Base-by-base conservation (phyloP, 1,140 invertebrate genomes). In the Drosophila arawakana region DNA sequence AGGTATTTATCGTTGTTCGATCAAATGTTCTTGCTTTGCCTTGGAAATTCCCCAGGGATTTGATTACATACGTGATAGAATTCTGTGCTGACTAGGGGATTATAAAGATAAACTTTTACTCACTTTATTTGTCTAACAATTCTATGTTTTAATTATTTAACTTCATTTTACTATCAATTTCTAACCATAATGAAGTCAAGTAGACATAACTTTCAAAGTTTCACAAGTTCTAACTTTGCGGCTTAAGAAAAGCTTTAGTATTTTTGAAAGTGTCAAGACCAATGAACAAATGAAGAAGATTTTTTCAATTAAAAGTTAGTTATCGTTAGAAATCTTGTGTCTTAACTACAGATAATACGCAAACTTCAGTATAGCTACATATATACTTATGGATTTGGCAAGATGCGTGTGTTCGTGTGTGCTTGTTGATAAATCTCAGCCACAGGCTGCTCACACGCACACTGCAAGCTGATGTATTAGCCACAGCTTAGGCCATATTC, bases 1-100 rank as follows among this genome's bases (percentile, higher is more conserved):
- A 74, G 70, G 59, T 81, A 74, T 81, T 81, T 78, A 81, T 66
- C 18, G 71, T 2, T 30, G 7, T 30, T 30, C 15, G 21, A 47
- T 21, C 43, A 62, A 21, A 55, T 49, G 43, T 9, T 18, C 21
- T 37, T 43, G 2, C n/a, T 54, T 30, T 7, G 18, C 18, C 15
- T 13, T 13, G 2, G 25, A 30, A 68, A 73, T 73, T 73, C 70
- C 70, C 70, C 44, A 46, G 70, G 55, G 70, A 73, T 46, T 21
- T 5, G 13, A 44, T 15, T 54, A 30, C 43, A n/a, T 37, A n/a
- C 15, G 34, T 2, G 13, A n/a, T 15, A 11, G 46, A 47, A 25
- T 52, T 35, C n/a, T 13, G 25, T 52, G 25, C 6, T 30, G 25
- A 30, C 25, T 6, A 0, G 25, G 0, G 3, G 25, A 30, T 30